Evolutionary conservation across 2,888 invertebrate species (phyloP).

Genomic region (Ecdyonurus torrentis): DNA sequence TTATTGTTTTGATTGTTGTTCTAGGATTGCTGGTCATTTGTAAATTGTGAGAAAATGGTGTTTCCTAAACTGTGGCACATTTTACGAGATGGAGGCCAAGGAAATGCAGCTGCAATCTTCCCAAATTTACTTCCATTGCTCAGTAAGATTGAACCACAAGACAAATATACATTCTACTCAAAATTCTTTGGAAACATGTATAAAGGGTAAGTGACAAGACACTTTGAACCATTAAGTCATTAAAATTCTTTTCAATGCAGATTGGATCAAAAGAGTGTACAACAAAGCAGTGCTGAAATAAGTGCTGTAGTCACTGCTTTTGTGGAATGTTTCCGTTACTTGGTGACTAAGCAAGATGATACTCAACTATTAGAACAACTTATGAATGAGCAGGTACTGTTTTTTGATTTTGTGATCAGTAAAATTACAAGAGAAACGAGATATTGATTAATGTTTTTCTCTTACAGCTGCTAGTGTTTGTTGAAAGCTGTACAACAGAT

Average conservation of each 20-base stretch:
- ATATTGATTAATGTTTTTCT: too few relatives aligned
- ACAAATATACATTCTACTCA: conserved; percentile 37
- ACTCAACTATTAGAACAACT: conserved; percentile 26
- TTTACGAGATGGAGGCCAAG: conserved; percentile 54
- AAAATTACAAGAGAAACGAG: too few relatives aligned
- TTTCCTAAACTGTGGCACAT: conserved; percentile 50
- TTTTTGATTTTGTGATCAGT: too few relatives aligned
- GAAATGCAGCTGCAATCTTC: conserved; percentile 53
- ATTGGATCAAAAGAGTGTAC: conserved; percentile 38
- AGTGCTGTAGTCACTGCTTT: conserved; percentile 47
- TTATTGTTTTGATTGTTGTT: conserved; percentile 17
- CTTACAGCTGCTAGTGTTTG: conserved; percentile 27
- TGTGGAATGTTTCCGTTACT: conserved; percentile 55
- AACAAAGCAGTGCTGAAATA: conserved; percentile 47
- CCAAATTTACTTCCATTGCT: conserved; percentile 62
- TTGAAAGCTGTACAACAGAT: conserved; percentile 30
- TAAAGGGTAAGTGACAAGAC: conserved; percentile 35
- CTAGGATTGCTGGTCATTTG: conserved; percentile 50
- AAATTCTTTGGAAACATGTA: conserved; percentile 52
- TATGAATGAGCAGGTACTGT: conserved; percentile 21
- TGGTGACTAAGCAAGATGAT: conserved; percentile 32
- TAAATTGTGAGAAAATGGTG: conserved; percentile 57
- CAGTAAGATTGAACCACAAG: conserved; percentile 33
- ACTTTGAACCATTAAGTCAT: neutral
- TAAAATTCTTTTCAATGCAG: conserved; percentile 24